Evolutionary conservation across 64 coral and sea anemone species (phyloP).

Genomic region (Stylophora pistillata): DNA sequence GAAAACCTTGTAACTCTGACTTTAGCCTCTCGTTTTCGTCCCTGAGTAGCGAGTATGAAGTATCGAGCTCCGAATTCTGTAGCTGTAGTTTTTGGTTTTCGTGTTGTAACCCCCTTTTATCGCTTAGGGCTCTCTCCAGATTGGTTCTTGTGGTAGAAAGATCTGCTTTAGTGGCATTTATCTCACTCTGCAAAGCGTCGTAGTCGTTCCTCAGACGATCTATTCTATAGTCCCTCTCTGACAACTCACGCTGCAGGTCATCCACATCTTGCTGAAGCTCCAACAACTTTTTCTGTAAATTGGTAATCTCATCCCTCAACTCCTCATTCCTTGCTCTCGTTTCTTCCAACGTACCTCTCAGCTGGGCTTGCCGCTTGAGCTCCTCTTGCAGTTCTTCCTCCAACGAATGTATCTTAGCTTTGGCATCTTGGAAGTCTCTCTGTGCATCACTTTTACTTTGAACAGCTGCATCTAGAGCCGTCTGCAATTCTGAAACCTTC

Average conservation of each 20-base stretch:
- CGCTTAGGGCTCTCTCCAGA: constrained; percentile 56
- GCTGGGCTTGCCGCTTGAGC: constrained; percentile 88
- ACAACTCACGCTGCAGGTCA: constrained; percentile 50
- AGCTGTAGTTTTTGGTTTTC: constrained; percentile 71
- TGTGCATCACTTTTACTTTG: constrained; percentile 82
- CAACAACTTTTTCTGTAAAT: constrained; percentile 70
- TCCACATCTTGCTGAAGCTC: constrained; percentile 77
- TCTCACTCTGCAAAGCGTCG: constrained; percentile 49
- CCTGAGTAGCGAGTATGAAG: constrained; percentile 59
- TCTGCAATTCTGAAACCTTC: constrained; percentile 84
- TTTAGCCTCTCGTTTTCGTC: constrained; percentile 88
- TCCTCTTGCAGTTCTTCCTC: constrained; percentile 88
- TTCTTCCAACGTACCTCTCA: constrained; percentile 83
- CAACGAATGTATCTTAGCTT: constrained; percentile 60
- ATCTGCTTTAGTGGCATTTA: constrained; percentile 60
- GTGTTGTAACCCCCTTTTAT: constrained; percentile 64
- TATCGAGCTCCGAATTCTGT: constrained; percentile 72
- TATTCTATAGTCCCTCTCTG: constrained; percentile 59
- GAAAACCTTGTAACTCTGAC: constrained; percentile 49
- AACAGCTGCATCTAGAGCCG: constrained; percentile 62
- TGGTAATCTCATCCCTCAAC: constrained; percentile 83
- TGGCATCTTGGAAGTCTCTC: constrained; percentile 68
- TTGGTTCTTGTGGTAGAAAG: constrained; percentile 36
- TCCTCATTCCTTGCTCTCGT: constrained; percentile 82
- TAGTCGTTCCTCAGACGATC: constrained; percentile 79